Conservation (phyloP, 1,140 invertebrate genomes). For the Steinernema feltiae region DNA sequence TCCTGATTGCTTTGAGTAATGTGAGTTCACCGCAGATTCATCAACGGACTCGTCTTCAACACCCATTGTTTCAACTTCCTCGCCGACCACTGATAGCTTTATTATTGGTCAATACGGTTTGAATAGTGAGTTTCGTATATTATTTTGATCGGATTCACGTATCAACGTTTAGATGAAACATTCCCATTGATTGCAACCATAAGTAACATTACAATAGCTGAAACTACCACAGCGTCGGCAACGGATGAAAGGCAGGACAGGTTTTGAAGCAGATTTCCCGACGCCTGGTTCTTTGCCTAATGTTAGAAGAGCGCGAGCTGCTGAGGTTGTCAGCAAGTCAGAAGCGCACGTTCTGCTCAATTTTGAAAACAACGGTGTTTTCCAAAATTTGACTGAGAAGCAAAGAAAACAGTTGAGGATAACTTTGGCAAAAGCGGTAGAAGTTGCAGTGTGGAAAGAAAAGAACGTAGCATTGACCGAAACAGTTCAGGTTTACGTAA, state of each 20-base stretch:
- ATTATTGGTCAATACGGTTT: neutral
- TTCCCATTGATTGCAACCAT: neutral
- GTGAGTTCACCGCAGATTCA: neutral
- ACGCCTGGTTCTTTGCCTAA: neutral
- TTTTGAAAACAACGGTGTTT: neutral
- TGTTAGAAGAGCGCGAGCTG: neutral
- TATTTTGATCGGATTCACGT: neutral
- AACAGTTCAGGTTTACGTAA: neutral
- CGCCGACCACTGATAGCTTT: neutral
- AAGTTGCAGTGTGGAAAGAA: neutral
- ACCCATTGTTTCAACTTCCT: neutral
- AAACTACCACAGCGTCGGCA: neutral
- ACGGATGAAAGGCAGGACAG: no score
- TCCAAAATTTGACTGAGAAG: neutral
- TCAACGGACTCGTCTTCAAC: neutral
- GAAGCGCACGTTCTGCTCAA: neutral
- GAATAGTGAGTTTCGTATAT: neutral
- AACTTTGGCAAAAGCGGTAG: neutral
- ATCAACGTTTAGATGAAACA: neutral
- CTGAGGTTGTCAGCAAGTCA: neutral
- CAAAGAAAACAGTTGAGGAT: neutral
- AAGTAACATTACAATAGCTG: neutral
- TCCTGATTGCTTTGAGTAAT: no score
- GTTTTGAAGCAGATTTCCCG: neutral
- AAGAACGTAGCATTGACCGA: neutral